Evolutionary conservation across 1,140 invertebrate genomes (phyloP), one percentile per base, ranked within the genome.

Genomic region (Limonius californicus): DNA sequence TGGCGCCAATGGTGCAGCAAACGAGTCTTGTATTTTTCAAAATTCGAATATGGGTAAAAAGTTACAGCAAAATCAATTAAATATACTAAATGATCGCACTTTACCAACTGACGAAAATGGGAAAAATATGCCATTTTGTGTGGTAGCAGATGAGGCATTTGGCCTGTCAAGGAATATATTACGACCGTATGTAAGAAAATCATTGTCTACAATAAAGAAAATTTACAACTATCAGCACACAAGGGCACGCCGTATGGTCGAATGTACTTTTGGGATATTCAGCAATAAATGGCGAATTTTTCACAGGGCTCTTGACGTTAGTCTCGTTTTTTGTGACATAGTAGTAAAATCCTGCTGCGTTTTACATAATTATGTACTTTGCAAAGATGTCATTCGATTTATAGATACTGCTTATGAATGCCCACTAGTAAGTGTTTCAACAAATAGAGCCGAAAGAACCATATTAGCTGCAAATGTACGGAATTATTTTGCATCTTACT

Each of bases 91-190:
- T 6, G 4, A 4, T 32, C 4, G 11, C 4, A 4, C 4, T 6
- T 32, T 32, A 32, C 27, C 11, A 6, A 6, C 4, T 32, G 27
- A 32, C 27, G n/a, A 32, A 32, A 32, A 32, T 32, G 27, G 27
- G 11, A 32, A 32, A 32, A 4, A 4, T 6, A 32, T 45, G n/a
- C 45, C 45, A 30, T 53, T 50, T 30, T 42, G 47, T 11, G 30
- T 59, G 8, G 19, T 59, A 27, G 57, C 20, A 11, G 57, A 59
- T 59, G 42, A 47, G 39, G 57, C 57, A 4, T 59, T 59, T 59
- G 8, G 16, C 12, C 14, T 61, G 15, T 54, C 35, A 8, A 32
- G 54, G 43, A 54, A 61, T 42, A 27, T 54, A 39, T 19, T 61
- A 23, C 18, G 47, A 53, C 21, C 45, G 2, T 60, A 30, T 54